Evolutionary conservation across 2,797 vertebrate genomes (phyloP), one percentile per base, ranked within the genome.

Genomic region (Pelobates cultripes): DNA sequence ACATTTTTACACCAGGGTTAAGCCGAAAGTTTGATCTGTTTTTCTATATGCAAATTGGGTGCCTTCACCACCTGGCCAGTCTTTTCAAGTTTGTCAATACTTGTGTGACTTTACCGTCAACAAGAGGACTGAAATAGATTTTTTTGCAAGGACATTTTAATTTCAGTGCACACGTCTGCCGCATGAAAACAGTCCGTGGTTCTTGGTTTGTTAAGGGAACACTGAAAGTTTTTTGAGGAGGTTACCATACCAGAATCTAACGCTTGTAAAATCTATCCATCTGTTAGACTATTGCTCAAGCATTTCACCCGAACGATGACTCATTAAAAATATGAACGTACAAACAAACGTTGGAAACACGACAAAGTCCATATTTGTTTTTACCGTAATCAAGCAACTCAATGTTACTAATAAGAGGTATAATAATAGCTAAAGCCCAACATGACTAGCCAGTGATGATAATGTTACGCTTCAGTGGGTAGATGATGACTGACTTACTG

Each of bases 31-130:
- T 89, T 87, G 86, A 88, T 90, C 86, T 91, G 88, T 90, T 89
- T 88, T 87, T 85, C 55, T 85, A 87, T 85, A 99, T 98, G 97
- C 97, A 99, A 99, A 98, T 97, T 86, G 86, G 88, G 53, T 88
- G 87, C 90, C 86, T 90, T 91, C 67, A 90, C 88, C 96, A 96
- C 94, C 96, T 97, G 95, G 90, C 89, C 83, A 85, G 87, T 87
- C 92, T 90, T 93, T 93, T 95, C 94, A 94, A 91, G 90, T 93
- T 93, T 92, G 89, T 93, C 93, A 92, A 90, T 91, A 93, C 87
- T 90, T 86, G 90, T 93, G 86, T 94, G 90, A 91, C 90, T 91
- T 87, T 73, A 82, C 60, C 47, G 53, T 73, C 81, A 83, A 75
- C 90, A 91, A 88, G 90, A 90, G 85, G 87, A 80, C 83, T 84